Evolutionary conservation across 2,797 vertebrate genomes (phyloP).

Genomic region (Anguilla megastoma): DNA sequence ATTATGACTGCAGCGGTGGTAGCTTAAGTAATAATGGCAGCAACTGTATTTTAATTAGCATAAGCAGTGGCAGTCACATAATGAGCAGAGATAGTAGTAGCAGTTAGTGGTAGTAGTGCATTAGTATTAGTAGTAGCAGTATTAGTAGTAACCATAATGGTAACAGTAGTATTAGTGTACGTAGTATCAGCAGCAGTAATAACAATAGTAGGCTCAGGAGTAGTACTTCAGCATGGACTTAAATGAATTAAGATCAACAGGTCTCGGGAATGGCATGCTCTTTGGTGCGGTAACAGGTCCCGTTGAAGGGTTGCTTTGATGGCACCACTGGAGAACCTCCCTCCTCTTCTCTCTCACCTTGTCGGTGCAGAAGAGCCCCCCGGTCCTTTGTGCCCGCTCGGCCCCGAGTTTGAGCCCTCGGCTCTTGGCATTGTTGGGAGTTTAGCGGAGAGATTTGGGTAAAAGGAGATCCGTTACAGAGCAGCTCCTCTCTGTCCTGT

Average conservation of each 20-base stretch:
- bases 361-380: not conserved
- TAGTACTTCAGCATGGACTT: not conserved
- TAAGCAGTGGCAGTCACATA: not conserved
- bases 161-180: not conserved
- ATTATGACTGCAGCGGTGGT: not conserved
- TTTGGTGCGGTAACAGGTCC: not conserved
- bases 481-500: conserved; percentile 38
- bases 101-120: not conserved
- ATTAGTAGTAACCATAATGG: not conserved
- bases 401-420: not conserved
- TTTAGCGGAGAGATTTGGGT: conserved; percentile 35
- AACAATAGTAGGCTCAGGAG: not conserved
- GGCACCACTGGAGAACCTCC: not conserved
- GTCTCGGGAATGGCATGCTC: not conserved
- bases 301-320: conserved; percentile 6
- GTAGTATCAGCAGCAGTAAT: not conserved
- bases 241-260: conserved; percentile 1
- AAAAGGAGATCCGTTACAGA: conserved; percentile 46
- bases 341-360: conserved; percentile 10
- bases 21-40: not conserved
- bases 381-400: not conserved
- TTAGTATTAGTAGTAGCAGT: not conserved
- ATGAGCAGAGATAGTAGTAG: not conserved
- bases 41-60: not conserved
- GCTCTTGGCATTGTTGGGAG: conserved; percentile 33